Percentiles rank a stretch among this genome's conserved stretches.
These are phyloP conservation scores for Fulmarus glacialis DNA, from an alignment of 2,113 vertebrate genomes.

Conservation along the genomic window DNA sequence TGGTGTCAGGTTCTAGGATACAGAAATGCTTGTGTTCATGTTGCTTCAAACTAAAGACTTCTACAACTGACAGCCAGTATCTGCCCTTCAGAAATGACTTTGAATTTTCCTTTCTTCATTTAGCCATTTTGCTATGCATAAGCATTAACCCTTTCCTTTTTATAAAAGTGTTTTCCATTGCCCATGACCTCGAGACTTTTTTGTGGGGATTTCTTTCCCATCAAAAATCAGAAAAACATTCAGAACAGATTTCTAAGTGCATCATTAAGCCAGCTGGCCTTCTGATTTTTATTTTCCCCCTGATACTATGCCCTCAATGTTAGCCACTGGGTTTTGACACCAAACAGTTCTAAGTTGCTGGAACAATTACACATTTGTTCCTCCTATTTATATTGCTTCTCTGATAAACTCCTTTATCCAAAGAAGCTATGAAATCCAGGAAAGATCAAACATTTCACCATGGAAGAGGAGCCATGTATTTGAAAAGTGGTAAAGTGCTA, in stretches of 20 bases:
- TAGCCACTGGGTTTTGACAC: background rate
- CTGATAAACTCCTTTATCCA: background rate
- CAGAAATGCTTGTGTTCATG: background rate
- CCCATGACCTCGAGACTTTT: accelerated
- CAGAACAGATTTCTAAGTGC: background rate
- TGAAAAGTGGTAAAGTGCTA: background rate
- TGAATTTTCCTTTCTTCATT: background rate
- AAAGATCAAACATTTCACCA: background rate
- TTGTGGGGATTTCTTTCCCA: background rate
- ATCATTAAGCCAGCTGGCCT: background rate
- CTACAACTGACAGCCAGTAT: background rate
- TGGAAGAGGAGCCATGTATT: background rate
- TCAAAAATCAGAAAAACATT: background rate
- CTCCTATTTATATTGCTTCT: background rate
- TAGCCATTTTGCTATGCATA: background rate
- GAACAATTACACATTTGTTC: background rate
- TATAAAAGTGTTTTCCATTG: background rate
- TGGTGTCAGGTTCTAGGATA: background rate
- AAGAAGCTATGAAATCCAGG: background rate
- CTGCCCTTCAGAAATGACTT: background rate
- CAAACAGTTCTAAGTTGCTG: background rate
- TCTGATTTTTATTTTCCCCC: background rate
- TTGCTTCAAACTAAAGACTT: background rate
- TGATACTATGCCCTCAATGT: background rate
- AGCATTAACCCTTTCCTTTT: background rate